Percentiles rank a stretch among this genome's conserved stretches.
Conservation (phyloP, 1,140 invertebrate genomes). For the Maconellicoccus hirsutus region DNA sequence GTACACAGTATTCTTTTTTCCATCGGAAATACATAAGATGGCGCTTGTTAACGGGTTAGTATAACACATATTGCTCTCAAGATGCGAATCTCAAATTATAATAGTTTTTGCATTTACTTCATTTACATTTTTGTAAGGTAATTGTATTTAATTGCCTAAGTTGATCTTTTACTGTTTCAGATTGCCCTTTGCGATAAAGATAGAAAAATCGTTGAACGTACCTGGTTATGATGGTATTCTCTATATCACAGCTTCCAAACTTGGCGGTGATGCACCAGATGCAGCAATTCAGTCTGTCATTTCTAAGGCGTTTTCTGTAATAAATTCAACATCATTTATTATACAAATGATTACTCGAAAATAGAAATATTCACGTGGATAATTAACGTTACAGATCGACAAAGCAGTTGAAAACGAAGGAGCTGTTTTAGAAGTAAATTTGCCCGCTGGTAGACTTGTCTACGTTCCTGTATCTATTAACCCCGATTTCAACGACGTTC, state of each 20-base stretch:
- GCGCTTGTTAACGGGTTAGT: not conserved
- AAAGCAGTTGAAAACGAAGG: conserved; percentile 23
- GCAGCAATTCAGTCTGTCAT: conserved; percentile 10
- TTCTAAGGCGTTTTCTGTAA: conserved; percentile 13
- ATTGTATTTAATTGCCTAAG: not conserved
- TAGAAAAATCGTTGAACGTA: conserved; percentile 4
- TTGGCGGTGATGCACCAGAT: conserved; percentile 8
- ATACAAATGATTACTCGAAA: not conserved
- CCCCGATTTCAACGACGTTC: conserved; percentile 66
- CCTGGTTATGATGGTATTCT: conserved; percentile 22
- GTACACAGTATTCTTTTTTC: too few species aligned
- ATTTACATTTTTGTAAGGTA: not conserved
- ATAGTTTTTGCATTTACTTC: not conserved
- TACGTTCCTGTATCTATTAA: conserved; percentile 27
- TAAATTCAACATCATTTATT: not conserved
- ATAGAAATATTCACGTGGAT: not conserved
- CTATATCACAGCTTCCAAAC: not conserved
- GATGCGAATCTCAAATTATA: not conserved
- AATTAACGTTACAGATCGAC: conserved; percentile 27
- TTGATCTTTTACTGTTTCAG: conserved; percentile 6
- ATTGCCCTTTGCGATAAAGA: conserved; percentile 4
- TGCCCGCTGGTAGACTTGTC: conserved; percentile 26
- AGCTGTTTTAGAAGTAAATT: conserved; percentile 24
- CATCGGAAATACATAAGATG: not conserved
- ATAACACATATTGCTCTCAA: too few species aligned